Evolutionary conservation across 2,113 vertebrate species (phyloP).

Genomic region (Dromas ardeola): DNA sequence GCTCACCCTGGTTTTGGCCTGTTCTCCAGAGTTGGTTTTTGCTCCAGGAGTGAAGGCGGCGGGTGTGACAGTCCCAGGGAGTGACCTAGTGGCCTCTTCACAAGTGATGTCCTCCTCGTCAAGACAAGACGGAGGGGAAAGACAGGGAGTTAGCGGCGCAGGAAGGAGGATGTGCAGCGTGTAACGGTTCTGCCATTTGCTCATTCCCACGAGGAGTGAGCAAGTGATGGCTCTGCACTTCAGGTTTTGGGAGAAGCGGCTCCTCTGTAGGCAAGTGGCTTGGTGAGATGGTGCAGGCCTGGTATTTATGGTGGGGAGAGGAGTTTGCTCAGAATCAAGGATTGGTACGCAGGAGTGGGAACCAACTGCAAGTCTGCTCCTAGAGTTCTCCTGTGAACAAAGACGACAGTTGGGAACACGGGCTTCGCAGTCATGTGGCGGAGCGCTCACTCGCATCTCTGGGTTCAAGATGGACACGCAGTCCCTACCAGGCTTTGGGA

Average conservation of each 20-base stretch:
- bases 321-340: background rate
- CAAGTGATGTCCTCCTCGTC: rapidly evolving
- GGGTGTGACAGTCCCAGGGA: too few species aligned
- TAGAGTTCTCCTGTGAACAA: rapidly evolving
- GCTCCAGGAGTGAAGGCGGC: rapidly evolving
- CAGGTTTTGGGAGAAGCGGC: background rate
- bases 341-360: background rate
- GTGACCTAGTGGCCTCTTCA: too few species aligned
- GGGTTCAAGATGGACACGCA: rapidly evolving
- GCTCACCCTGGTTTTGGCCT: rapidly evolving
- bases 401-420: rapidly evolving
- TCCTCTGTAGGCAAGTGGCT: background rate
- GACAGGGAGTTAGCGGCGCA: background rate
- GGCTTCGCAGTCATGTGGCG: rapidly evolving
- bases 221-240: background rate
- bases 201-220: background rate
- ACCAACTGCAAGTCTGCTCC: too few species aligned
- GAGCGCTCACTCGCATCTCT: rapidly evolving
- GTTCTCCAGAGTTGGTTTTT: rapidly evolving
- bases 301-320: background rate
- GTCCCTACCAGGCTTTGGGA: background rate
- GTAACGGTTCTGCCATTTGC: rapidly evolving
- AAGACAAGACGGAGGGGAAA: background rate
- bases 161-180: background rate
- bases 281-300: background rate